A percentile compares a stretch with the other conserved stretches of the same genome.
Conservation (phyloP, 2,113 vertebrate genomes). For the Scartelaos histophorus region DNA sequence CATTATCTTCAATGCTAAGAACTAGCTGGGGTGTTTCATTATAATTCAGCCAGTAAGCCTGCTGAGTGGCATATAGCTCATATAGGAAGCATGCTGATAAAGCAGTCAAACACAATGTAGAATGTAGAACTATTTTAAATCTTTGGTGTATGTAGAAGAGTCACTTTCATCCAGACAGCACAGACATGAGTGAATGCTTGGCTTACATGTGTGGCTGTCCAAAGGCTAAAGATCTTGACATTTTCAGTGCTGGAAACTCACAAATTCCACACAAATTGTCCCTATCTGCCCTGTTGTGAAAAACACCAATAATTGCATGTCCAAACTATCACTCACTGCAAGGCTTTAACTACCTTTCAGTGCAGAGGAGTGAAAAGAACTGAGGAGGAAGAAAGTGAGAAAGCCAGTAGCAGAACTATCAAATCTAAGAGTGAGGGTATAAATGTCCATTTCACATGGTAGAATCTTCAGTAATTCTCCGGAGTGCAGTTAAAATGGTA, state of each 20-base stretch:
- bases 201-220: slow-evolving; percentile 18
- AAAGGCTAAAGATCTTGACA: slow-evolving; percentile 31
- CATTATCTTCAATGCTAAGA: neutral
- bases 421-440: slow-evolving; percentile 42
- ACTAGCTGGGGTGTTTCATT: neutral
- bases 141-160: neutral
- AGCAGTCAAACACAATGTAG: neutral
- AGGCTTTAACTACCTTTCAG: slow-evolving; percentile 19
- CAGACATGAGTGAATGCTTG: neutral
- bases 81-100: neutral
- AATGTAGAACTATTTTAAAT: neutral
- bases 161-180: neutral
- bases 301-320: slow-evolving; percentile 36
- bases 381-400: neutral
- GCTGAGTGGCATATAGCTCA: neutral
- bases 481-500: neutral
- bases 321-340: slow-evolving; percentile 33
- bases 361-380: slow-evolving; percentile 20
- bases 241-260: slow-evolving; percentile 23
- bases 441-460: slow-evolving; percentile 40
- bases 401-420: slow-evolving; percentile 13
- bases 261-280: slow-evolving; percentile 20
- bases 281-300: slow-evolving; percentile 38
- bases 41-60: slow-evolving; percentile 1
- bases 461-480: slow-evolving; percentile 26